A percentile compares a stretch with the other conserved stretches of the same genome.
phyloP scores from a whole-genome alignment of 2,113 vertebrate genomes.

The Siniperca knerii region DNA sequence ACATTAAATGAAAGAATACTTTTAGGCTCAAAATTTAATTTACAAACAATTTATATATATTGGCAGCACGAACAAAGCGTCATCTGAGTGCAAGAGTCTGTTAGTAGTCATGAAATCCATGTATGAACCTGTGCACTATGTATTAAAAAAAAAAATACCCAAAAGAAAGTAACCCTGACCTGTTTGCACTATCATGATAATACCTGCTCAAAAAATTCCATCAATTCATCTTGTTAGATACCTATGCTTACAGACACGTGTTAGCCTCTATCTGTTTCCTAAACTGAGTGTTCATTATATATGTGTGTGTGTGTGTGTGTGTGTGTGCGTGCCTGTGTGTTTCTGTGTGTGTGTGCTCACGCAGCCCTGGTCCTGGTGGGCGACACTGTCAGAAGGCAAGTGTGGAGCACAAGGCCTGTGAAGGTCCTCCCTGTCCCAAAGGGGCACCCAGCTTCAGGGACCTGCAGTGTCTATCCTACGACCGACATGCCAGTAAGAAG shows the following conservation, averaged over 20 bases:
- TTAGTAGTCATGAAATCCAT: no score
- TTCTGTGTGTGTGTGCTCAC: background rate
- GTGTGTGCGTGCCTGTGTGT: conserved; percentile 5
- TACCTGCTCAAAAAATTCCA: background rate
- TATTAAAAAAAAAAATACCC: background rate
- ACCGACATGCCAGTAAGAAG: conserved; percentile 88
- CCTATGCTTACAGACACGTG: background rate
- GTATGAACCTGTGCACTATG: no score
- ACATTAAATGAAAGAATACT: background rate
- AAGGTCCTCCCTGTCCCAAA: conserved; percentile 91
- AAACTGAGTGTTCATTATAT: background rate
- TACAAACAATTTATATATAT: background rate
- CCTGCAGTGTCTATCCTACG: conserved; percentile 94
- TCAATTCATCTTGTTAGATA: background rate
- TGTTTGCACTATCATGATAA: background rate
- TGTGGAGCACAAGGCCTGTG: conserved; percentile 94
- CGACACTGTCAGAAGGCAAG: conserved; percentile 89
- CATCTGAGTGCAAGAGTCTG: no score
- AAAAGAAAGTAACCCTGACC: background rate
- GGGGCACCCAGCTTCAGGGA: conserved; percentile 93
- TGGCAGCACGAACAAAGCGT: background rate
- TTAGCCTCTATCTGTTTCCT: background rate
- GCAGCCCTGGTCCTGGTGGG: conserved; percentile 92
- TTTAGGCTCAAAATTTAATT: no score
- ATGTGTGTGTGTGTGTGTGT: background rate